A percentile compares a stretch with the other conserved stretches of the same genome.
phyloP scores from a whole-genome alignment of 2,113 vertebrate species.

The human region GRCh38 chr14:44282001-44282500 shows the following conservation, averaged over 20 bases:
- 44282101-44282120: background rate
- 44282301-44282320: background rate
- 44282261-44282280: background rate
- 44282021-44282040: background rate
- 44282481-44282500: no score
- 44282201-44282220: background rate
- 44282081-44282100: background rate
- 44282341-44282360: background rate
- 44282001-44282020: background rate
- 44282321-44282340: background rate
- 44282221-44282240: background rate
- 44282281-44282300: background rate
- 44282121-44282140: background rate
- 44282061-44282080: background rate
- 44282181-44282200: background rate
- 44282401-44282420: no score
- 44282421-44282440: no score
- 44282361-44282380: no score
- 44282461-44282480: no score
- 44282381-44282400: no score
- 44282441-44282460: no score
- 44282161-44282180: background rate
- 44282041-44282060: background rate
- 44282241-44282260: background rate
- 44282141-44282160: background rate